phyloP scores from a whole-genome alignment of 2,888 invertebrate species.

The Leucoptera coffeella region DNA sequence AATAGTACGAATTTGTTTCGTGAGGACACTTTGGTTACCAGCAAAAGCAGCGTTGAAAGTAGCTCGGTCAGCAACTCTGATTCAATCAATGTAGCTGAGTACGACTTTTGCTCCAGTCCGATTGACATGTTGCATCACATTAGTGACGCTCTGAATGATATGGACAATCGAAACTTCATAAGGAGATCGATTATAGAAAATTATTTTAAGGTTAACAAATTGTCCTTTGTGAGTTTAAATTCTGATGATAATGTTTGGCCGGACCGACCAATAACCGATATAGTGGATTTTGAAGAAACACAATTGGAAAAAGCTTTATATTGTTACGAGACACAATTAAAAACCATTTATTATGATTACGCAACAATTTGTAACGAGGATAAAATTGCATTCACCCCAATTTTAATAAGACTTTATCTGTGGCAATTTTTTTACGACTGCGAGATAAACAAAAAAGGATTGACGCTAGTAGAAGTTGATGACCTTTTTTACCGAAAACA shows the following conservation, averaged over 20 bases:
- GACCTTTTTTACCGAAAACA: conserved; percentile 35
- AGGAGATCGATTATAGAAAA: conserved; percentile 18
- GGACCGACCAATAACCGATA: conserved; percentile 8
- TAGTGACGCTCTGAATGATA: conserved; percentile 22
- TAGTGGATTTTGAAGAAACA: conserved; percentile 30
- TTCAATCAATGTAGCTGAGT: not conserved
- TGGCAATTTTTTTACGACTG: conserved; percentile 59
- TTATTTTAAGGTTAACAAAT: conserved; percentile 23
- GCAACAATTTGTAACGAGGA: conserved; percentile 34
- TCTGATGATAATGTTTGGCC: not conserved
- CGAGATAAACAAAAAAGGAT: conserved; percentile 33
- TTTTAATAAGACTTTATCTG: conserved; percentile 46
- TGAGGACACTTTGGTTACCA: conserved; percentile 32
- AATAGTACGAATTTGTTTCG: conserved; percentile 41
- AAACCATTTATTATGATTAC: conserved; percentile 44
- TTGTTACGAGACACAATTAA: conserved; percentile 37
- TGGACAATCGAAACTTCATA: conserved; percentile 20
- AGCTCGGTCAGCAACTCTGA: not conserved
- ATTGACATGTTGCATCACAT: conserved; percentile 21
- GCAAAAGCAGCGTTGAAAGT: not conserved
- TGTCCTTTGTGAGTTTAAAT: no score
- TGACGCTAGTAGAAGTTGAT: conserved; percentile 48
- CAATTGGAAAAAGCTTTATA: conserved; percentile 35
- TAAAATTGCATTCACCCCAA: conserved; percentile 23
- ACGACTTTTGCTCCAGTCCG: not conserved